A percentile compares a stretch with the other conserved stretches of the same genome.
These are phyloP conservation scores for Orestias chungarensis DNA, from an alignment of 2,797 vertebrate genomes.

Conservation along the genomic window DNA sequence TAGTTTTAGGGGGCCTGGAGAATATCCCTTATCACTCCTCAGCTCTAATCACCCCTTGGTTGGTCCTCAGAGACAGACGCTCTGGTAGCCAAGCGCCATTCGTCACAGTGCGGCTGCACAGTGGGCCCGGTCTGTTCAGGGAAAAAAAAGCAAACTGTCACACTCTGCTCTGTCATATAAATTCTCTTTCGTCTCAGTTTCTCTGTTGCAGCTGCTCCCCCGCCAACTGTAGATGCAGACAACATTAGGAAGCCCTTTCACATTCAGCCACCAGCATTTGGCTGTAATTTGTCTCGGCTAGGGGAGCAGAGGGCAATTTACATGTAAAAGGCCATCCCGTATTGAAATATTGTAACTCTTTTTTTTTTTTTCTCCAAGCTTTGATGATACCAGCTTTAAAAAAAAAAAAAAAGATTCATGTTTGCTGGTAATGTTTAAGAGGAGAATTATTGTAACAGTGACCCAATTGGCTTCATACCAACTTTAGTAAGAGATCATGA, in stretches of 20 bases:
- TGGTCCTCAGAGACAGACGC: conserved; percentile 76
- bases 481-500: conserved; percentile 32
- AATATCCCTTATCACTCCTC: conserved; percentile 66
- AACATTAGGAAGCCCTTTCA: conserved; percentile 78
- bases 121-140: conserved; percentile 63
- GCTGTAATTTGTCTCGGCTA: conserved; percentile 80
- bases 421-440: conserved; percentile 45
- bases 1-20: conserved; percentile 46
- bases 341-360: conserved; percentile 73
- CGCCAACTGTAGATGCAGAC: conserved; percentile 77
- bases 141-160: conserved; percentile 76
- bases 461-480: conserved; percentile 63
- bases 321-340: conserved; percentile 73
- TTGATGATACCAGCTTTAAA: conserved; percentile 65
- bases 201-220: conserved; percentile 73
- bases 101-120: conserved; percentile 73
- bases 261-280: conserved; percentile 77
- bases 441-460: conserved; percentile 58
- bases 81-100: conserved; percentile 76
- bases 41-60: conserved; percentile 74
- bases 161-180: conserved; percentile 76
- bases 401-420: no score
- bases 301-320: conserved; percentile 74
- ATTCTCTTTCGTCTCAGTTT: conserved; percentile 73
- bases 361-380: conserved; percentile 62